A percentile compares a stretch with the other conserved stretches of the same genome.
Evolutionary conservation across 2,113 vertebrate genomes (phyloP).

Genomic region (Cyphomyrus discorhynchus): DNA sequence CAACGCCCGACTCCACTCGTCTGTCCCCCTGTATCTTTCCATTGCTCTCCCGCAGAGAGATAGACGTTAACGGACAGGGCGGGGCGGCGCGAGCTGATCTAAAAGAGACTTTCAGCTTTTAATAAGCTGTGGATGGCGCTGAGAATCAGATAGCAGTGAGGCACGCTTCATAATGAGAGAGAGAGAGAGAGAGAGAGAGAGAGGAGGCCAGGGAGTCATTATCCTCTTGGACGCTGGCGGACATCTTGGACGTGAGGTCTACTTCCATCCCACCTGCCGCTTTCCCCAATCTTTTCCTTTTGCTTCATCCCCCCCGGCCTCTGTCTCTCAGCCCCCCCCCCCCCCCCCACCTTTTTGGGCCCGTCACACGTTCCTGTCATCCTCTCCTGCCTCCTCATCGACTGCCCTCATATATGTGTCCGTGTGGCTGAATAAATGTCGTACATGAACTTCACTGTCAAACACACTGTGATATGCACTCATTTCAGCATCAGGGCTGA

Average conservation of each 20-base stretch:
- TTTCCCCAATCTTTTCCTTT: conserved; percentile 1
- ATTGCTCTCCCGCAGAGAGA: conserved; percentile 29
- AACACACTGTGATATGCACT: neutral
- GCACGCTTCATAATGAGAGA: conserved; percentile 36
- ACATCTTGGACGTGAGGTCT: conserved; percentile 11
- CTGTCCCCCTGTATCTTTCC: neutral
- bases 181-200: neutral
- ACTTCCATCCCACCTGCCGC: neutral
- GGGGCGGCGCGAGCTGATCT: conserved; percentile 57
- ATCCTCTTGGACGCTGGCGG: conserved; percentile 41
- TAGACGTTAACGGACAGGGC: conserved; percentile 1
- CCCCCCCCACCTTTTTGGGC: neutral
- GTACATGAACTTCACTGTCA: neutral
- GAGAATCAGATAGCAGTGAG: conserved; percentile 49
- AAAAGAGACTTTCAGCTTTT: conserved; percentile 61
- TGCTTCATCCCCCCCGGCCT: neutral
- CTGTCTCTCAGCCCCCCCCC: neutral
- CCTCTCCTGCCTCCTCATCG: neutral
- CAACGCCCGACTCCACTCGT: neutral
- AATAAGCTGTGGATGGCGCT: conserved; percentile 59
- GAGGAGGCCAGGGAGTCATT: conserved; percentile 37
- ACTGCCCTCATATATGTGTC: neutral
- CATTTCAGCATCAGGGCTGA: neutral
- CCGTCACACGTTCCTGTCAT: neutral
- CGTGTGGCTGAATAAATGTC: neutral